Conservation (phyloP, 2,888 invertebrate genomes). For the Craniophora ligustri region DNA sequence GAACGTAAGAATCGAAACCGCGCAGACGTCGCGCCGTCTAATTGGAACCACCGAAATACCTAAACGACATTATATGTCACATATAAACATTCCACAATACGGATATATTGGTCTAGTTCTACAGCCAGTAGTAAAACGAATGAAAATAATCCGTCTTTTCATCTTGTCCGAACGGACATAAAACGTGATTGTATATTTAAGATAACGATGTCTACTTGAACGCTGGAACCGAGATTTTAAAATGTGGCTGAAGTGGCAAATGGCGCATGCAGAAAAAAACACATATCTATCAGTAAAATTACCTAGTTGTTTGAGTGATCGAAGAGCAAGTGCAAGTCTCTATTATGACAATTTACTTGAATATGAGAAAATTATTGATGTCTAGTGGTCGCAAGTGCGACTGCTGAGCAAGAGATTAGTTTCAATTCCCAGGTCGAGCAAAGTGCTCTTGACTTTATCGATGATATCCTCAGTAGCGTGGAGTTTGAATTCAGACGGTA, state of each 20-base stretch:
- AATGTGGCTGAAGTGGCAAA: background rate
- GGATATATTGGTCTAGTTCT: conserved; percentile 64
- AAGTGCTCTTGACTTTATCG: no score
- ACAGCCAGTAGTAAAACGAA: conserved; percentile 43
- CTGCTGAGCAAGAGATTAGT: no score
- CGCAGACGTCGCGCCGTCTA: conserved; percentile 69
- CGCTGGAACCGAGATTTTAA: background rate
- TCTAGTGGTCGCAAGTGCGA: no score
- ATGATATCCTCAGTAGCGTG: no score
- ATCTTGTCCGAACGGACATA: conserved; percentile 25
- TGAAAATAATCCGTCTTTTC: conserved; percentile 42
- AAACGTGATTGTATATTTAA: conserved; percentile 41
- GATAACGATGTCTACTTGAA: conserved; percentile 17
- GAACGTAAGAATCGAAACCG: conserved; percentile 39
- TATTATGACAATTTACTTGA: no score
- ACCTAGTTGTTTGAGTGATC: no score
- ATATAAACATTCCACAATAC: conserved; percentile 75
- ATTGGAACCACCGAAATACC: conserved; percentile 74
- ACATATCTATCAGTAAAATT: no score
- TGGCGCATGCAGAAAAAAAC: no score
- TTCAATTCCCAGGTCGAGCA: no score
- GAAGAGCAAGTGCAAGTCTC: no score
- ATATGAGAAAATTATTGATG: no score
- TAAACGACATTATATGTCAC: conserved; percentile 77
- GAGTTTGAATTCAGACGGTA: no score